A percentile compares a stretch with the other conserved stretches of the same genome.
Evolutionary conservation across 2,888 invertebrate species (phyloP).

Genomic region (Mamestra brassicae): DNA sequence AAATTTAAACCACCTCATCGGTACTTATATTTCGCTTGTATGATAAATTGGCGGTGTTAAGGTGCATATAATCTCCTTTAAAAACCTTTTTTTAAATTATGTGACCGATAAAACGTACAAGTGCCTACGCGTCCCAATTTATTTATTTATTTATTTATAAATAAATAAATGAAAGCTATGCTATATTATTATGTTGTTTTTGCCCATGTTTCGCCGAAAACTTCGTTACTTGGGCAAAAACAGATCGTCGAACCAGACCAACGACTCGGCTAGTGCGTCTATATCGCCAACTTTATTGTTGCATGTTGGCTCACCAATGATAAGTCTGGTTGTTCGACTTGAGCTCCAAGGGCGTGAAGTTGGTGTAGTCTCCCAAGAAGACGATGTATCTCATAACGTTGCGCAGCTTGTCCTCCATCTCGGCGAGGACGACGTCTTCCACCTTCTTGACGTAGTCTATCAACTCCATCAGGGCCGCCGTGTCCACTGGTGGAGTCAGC

Average conservation of each 20-base stretch:
- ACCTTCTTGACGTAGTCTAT: constrained; percentile 94
- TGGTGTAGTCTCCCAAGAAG: constrained; percentile 96
- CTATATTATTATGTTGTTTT: no score
- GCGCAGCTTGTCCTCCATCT: constrained; percentile 94
- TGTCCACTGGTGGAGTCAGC: constrained; percentile 95
- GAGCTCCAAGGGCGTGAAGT: constrained; percentile 95
- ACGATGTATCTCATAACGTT: constrained; percentile 93
- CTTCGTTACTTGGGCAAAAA: background rate
- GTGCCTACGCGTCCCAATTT: no score
- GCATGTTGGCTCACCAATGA: constrained; percentile 92
- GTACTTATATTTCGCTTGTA: background rate
- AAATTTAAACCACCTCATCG: background rate
- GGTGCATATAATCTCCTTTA: background rate
- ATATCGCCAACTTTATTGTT: background rate
- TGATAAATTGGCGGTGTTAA: background rate
- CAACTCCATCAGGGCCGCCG: constrained; percentile 96
- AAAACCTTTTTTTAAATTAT: background rate
- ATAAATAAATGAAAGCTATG: no score
- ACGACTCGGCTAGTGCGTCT: background rate
- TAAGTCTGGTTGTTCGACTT: constrained; percentile 97
- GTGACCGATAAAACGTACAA: background rate
- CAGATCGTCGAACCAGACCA: background rate
- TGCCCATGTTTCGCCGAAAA: background rate
- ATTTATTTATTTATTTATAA: no score
- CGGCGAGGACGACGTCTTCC: constrained; percentile 92